Evolutionary conservation across 2,797 vertebrate genomes (phyloP).

Genomic region (Thunnus albacares): DNA sequence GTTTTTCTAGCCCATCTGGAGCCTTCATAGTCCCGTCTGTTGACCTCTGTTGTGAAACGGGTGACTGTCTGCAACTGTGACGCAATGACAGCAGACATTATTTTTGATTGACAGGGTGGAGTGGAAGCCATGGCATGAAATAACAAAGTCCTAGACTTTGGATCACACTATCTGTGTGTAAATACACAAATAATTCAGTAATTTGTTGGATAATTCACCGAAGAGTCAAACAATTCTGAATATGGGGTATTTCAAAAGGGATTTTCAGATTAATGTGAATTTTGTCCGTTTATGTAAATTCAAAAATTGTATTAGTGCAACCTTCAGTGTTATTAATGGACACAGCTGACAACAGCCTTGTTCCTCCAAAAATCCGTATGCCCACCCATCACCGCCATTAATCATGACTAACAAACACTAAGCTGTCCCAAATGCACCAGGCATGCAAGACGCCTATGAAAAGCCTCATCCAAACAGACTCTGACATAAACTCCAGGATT

Average conservation of each 20-base stretch:
- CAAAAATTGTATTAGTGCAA: conserved; percentile 26
- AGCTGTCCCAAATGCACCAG: conserved; percentile 44
- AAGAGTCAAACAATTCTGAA: conserved; percentile 2
- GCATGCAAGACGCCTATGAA: conserved; percentile 49
- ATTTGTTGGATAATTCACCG: conserved; percentile 3
- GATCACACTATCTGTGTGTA: conserved; percentile 5
- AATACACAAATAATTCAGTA: conserved; percentile 20
- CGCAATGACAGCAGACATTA: conserved; percentile 50
- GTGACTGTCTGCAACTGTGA: conserved; percentile 49
- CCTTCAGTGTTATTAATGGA: conserved; percentile 25
- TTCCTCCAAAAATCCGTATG: conserved; percentile 28
- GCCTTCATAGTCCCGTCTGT: conserved; percentile 56
- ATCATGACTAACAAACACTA: conserved; percentile 68
- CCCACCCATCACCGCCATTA: conserved; percentile 56
- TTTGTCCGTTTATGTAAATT: conserved; percentile 14
- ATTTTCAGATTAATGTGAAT: not conserved
- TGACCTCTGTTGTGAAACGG: conserved; percentile 55
- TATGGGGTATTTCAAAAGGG: not conserved
- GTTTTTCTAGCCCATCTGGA: conserved; percentile 78
- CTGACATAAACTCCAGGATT: conserved; percentile 71
- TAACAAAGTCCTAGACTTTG: conserved; percentile 36
- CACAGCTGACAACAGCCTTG: conserved; percentile 17
- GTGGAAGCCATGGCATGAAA: conserved; percentile 44
- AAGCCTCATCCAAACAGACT: conserved; percentile 70
- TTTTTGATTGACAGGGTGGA: conserved; percentile 63